Evolutionary conservation across 2,797 vertebrate genomes (phyloP).

Genomic region (Rhynchonycteris naso): DNA sequence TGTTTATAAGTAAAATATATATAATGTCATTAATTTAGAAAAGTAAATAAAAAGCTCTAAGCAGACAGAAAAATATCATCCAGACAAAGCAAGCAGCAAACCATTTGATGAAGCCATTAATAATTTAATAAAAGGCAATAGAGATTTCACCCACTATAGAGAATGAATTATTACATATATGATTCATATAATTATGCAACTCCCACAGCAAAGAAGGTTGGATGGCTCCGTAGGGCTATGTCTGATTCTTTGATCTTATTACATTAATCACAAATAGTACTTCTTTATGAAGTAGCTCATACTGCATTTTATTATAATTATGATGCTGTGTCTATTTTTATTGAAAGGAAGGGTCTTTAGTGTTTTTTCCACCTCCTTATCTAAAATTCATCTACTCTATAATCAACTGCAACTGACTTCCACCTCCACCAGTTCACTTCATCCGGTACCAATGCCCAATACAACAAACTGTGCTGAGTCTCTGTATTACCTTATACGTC

Average conservation of each 20-base stretch:
- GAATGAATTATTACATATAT: neutral
- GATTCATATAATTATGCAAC: neutral
- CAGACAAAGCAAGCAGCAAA: constrained; percentile 32
- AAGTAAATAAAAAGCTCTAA: constrained; percentile 43
- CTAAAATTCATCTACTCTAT: neutral
- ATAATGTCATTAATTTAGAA: constrained; percentile 21
- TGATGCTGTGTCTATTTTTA: neutral
- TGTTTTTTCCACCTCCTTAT: neutral
- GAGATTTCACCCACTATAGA: neutral
- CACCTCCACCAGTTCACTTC: neutral
- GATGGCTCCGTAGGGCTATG: neutral
- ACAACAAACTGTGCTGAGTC: neutral
- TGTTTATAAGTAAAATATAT: constrained; percentile 30
- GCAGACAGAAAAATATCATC: neutral
- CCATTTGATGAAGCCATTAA: neutral
- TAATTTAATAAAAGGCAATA: constrained; percentile 34
- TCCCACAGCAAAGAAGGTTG: neutral
- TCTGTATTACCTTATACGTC: neutral
- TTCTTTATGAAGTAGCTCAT: neutral
- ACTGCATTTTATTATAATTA: neutral
- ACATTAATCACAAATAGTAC: neutral
- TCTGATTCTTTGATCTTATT: constrained; percentile 2
- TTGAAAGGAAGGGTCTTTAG: neutral
- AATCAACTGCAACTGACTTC: neutral
- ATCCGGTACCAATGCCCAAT: neutral